Evolutionary conservation across 1,140 invertebrate genomes (phyloP), one percentile per base, ranked within the genome.

Genomic region (Arion vulgaris): DNA sequence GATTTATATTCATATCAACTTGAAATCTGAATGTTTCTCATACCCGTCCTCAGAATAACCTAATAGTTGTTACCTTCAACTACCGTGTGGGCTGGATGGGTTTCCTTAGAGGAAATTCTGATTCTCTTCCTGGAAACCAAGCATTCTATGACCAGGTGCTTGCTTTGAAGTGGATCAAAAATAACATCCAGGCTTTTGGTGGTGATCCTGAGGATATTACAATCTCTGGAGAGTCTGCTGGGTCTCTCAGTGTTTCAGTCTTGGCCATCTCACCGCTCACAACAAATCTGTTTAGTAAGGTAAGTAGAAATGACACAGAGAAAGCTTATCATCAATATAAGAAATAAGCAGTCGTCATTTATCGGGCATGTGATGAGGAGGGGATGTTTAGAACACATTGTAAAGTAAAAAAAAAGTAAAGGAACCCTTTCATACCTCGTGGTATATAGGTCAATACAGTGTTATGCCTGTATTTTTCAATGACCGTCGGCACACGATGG

Each of bases 81-180:
- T 94, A 94, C 83, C 87, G 94, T 39, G 89, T 94, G 89, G 85
- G 93, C 13, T 62, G 90, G 13, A 90, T 93, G 66, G 93, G 93
- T 45, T 90, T 89, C 81, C 71, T 90, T 9, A 73, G 81, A 38
- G 81, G 82, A 39, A 85, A 83, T 1, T 74, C 85, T 57, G 75
- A 80, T 7, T 53, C 51, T 28, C 23, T 76, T 4, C 88, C 90
- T 23, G 94, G 94, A n/a, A 95, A 94, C 84, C 89, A 91, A 85
- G 94, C 94, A 34, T 87, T 95, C 38, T 92, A 96, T 95, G 98
- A 99, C 93, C 97, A 98, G 93, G 95, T 96, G 0, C 86, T 98
- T 88, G 98, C 97, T 0, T 95, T 99, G 83, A 94, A 96, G 84
- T 98, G 97, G 97, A 82, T 90, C 26, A 83, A 87, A 32, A 80